phyloP scores from a whole-genome alignment of 2,797 vertebrate genomes.

The Dendrocincla fuliginosa region DNA sequence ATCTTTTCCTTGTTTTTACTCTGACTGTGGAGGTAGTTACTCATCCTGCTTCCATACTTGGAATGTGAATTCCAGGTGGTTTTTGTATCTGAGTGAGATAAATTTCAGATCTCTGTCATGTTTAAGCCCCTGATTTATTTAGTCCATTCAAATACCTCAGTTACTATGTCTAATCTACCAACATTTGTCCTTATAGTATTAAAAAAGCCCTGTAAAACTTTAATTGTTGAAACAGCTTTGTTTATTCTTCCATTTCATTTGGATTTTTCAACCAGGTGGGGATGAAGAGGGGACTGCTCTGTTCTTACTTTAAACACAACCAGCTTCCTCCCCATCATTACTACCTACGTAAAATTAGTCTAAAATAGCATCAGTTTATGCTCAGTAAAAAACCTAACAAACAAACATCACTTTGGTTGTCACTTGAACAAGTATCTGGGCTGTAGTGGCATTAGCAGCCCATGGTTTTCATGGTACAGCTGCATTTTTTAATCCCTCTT shows the following conservation, averaged over 20 bases:
- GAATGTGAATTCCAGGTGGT: not conserved
- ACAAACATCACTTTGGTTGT: not conserved
- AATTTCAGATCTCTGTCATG: not conserved
- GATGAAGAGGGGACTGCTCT: not conserved
- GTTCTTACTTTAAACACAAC: not conserved
- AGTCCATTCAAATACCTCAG: not conserved
- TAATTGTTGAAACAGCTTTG: not conserved
- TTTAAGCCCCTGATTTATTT: constrained; percentile 20
- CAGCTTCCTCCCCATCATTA: not conserved
- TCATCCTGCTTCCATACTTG: not conserved
- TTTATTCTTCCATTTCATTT: not conserved
- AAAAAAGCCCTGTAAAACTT: not conserved
- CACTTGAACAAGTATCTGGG: not conserved
- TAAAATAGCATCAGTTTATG: not conserved
- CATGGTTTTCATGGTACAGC: not conserved
- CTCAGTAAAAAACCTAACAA: not conserved
- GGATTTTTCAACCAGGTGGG: not conserved
- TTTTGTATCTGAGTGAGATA: not conserved
- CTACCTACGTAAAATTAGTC: not conserved
- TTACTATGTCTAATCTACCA: not conserved
- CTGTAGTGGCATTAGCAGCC: not conserved
- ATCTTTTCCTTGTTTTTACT: not conserved
- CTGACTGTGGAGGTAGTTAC: not conserved
- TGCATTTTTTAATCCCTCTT: not conserved
- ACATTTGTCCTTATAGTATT: not conserved